Percentiles rank a stretch among this genome's conserved stretches.
These are phyloP conservation scores for Drosophila eugracilis DNA, from an alignment of 1,140 invertebrate species.

Conservation along the genomic window DNA sequence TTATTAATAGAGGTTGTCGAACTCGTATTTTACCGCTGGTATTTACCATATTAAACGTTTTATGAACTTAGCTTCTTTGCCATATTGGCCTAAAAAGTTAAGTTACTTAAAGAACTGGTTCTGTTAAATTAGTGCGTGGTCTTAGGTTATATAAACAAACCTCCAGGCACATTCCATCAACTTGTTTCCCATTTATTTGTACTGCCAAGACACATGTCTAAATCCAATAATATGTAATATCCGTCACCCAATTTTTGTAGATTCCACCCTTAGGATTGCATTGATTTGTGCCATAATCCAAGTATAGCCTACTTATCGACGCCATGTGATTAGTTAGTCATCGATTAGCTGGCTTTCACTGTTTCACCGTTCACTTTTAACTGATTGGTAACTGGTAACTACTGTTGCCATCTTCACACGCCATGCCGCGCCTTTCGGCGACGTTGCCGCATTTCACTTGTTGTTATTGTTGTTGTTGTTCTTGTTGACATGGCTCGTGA, in stretches of 20 bases:
- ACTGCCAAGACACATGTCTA: slow-evolving; percentile 7
- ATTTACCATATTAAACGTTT: slow-evolving; percentile 6
- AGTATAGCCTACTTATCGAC: slow-evolving; percentile 57
- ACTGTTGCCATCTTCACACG: slow-evolving; percentile 17
- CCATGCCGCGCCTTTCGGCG: slow-evolving; percentile 33
- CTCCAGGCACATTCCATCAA: slow-evolving; percentile 1
- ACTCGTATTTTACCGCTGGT: slow-evolving; percentile 4
- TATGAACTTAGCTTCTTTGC: neutral
- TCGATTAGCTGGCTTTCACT: slow-evolving; percentile 48
- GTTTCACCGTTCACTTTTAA: slow-evolving; percentile 2
- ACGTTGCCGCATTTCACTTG: slow-evolving; percentile 52
- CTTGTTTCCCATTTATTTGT: neutral
- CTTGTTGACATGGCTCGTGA: slow-evolving; percentile 52
- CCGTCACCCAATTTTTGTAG: slow-evolving; percentile 24
- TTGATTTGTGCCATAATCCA: slow-evolving; percentile 33
- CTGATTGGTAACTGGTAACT: slow-evolving; percentile 22
- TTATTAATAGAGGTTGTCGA: slow-evolving; percentile 11
- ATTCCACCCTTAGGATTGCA: neutral
- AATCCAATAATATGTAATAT: slow-evolving; percentile 1
- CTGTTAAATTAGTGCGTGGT: neutral
- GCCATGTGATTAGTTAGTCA: slow-evolving; percentile 49
- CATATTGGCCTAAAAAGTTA: slow-evolving; percentile 10
- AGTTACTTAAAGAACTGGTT: slow-evolving; percentile 11
- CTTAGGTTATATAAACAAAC: neutral
- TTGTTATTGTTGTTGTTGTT: no score